Base-by-base conservation (phyloP, 2,888 invertebrate genomes). In the Standfussiana lucernea region DNA sequence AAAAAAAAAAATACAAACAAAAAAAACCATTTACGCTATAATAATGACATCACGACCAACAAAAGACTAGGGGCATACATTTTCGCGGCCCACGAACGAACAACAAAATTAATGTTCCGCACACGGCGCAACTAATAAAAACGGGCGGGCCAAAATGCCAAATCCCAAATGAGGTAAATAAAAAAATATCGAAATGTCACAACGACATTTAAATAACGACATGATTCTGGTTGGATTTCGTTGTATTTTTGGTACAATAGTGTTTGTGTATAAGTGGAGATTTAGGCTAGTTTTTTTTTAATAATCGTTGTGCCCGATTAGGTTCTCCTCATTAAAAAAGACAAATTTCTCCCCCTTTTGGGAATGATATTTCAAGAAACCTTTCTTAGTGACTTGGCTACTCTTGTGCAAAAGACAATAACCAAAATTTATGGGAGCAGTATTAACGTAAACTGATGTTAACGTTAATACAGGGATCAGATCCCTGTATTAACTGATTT, bases 41-140 rank as follows among this genome's bases (percentile, higher is more conserved):
- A 76, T 83, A 86, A 86, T 81, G 84, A 86, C 79, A 81, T 86
- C 72, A 80, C 78, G 77, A 67, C 80, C 66, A 88, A 92, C 91
- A 92, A 92, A 88, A 90, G 90, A 88, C 85, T 82, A 79, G 90
- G 91, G 90, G 87, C 90, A 90, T 87, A 90, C 84, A 90, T 90
- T 89, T 87, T 81, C 83, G 87, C 81, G 65, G 86, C 89, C 80
- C 86, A 87, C 88, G 89, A 89, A 81, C 88, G 89, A 90, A 93
- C 90, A 93, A 91, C 93, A 94, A 93, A 95, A 95, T 96, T 96
- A 96, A 96, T 96, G 96, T 95, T 94, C 94, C 96, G 95, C 95
- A 94, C 93, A 94, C 93, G 91, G 90, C 91, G 89, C 91, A 89
- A 90, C 92, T 93, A 92, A 95, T 96, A 96, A 96, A 95, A 95